A percentile compares a stretch with the other conserved stretches of the same genome.
Conservation (phyloP, 2,888 invertebrate species). For the Adela reaumurella region DNA sequence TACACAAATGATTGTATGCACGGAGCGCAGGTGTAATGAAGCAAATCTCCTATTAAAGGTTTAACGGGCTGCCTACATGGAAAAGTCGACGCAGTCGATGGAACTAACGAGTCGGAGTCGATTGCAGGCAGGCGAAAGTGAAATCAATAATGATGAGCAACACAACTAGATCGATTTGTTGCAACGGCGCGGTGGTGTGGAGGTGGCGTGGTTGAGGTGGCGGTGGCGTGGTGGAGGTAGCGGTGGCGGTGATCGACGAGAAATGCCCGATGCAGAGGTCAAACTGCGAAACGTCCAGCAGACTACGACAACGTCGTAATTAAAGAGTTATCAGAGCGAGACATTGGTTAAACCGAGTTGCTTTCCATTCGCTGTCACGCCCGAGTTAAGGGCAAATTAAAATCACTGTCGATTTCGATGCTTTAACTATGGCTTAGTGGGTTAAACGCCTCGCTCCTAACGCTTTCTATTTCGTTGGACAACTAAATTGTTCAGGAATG, state of each 20-base stretch:
- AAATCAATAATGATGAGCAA: constrained; percentile 1
- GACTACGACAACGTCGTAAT: constrained; percentile 42
- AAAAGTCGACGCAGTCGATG: neutral
- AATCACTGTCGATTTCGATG: constrained; percentile 54
- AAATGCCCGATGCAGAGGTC: constrained; percentile 46
- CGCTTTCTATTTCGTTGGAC: neutral
- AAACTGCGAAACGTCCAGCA: constrained; percentile 44
- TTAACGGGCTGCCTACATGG: no score
- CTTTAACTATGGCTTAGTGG: neutral
- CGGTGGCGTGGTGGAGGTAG: constrained; percentile 20
- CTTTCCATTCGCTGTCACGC: constrained; percentile 54
- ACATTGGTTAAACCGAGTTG: constrained; percentile 50
- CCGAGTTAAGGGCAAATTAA: constrained; percentile 52
- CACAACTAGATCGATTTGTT: constrained; percentile 17
- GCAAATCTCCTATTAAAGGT: no score
- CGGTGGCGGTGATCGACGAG: constrained; percentile 27
- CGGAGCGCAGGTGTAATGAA: no score
- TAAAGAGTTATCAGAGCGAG: constrained; percentile 54
- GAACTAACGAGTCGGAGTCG: neutral
- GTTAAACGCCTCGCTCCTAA: neutral
- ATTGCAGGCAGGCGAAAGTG: neutral
- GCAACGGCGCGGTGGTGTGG: constrained; percentile 4
- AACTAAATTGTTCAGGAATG: neutral
- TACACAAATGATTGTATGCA: no score
- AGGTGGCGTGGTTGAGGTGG: constrained; percentile 23